Conservation (phyloP, 2,797 vertebrate species). For the Pterois miles region DNA sequence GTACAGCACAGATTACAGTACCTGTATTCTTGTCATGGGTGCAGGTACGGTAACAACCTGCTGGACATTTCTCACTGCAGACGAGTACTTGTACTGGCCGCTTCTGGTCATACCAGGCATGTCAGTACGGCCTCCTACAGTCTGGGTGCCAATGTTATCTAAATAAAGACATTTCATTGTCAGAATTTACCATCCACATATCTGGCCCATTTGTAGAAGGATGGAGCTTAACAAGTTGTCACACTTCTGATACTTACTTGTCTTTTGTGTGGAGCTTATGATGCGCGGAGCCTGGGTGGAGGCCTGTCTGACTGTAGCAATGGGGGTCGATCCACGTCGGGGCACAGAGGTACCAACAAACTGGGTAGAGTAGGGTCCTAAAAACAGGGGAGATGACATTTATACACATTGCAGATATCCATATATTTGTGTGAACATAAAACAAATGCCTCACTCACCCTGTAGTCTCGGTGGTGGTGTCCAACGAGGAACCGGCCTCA, state of each 20-base stretch:
- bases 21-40: conserved; percentile 80
- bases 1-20: conserved; percentile 28
- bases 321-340: conserved; percentile 80
- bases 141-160: conserved; percentile 97
- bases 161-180: conserved; percentile 10
- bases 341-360: conserved; percentile 74
- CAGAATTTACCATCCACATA: background rate
- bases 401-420: background rate
- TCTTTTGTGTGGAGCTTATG: conserved; percentile 84
- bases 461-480: conserved; percentile 85
- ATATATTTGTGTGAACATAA: background rate
- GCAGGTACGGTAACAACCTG: conserved; percentile 77
- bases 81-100: conserved; percentile 88
- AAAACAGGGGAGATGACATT: conserved; percentile 9
- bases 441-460: conserved; percentile 77
- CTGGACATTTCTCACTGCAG: conserved; percentile 82
- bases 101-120: conserved; percentile 72
- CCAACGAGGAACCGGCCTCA: conserved; percentile 90
- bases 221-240: background rate
- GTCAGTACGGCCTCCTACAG: conserved; percentile 81
- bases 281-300: conserved; percentile 90
- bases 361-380: conserved; percentile 80
- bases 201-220: background rate
- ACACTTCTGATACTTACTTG: conserved; percentile 82
- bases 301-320: conserved; percentile 90